Evolutionary conservation across 2,797 vertebrate species (phyloP).

Genomic region (Xiphorhynchus erythropygius): DNA sequence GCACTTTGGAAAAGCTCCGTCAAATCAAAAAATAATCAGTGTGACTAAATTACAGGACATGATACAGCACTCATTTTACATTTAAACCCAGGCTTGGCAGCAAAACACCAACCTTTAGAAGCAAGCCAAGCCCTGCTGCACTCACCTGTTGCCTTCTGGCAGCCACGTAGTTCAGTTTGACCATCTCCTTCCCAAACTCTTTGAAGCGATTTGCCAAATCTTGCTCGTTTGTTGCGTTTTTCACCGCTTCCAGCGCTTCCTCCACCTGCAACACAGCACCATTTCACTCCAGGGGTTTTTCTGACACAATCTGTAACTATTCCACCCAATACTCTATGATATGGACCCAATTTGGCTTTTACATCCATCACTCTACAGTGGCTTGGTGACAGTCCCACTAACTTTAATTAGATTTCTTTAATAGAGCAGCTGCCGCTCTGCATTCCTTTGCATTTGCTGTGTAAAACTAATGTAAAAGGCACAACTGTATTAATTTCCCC

Average conservation of each 20-base stretch:
- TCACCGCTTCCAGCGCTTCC: constrained; percentile 93
- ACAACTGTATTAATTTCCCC: neutral
- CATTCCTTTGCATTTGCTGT: neutral
- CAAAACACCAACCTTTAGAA: neutral
- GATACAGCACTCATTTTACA: neutral
- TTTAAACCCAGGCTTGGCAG: neutral
- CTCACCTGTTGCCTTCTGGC: constrained; percentile 94
- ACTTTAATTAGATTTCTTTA: neutral
- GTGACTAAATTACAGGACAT: neutral
- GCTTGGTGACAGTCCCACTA: neutral
- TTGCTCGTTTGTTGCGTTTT: constrained; percentile 96
- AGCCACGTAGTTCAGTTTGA: constrained; percentile 97
- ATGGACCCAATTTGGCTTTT: neutral
- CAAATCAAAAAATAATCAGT: neutral
- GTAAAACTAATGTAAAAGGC: neutral
- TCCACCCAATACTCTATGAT: neutral
- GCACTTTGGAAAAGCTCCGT: neutral
- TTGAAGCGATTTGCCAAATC: constrained; percentile 97
- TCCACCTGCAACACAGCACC: constrained; percentile 82
- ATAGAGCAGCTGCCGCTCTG: neutral
- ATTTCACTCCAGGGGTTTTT: neutral
- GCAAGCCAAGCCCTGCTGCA: neutral
- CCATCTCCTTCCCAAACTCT: constrained; percentile 99
- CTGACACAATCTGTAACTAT: neutral
- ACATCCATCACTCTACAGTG: neutral